Percentiles rank a stretch among this genome's conserved stretches.
phyloP scores from a whole-genome alignment of 2,888 invertebrate species.

The Papilio elwesi region DNA sequence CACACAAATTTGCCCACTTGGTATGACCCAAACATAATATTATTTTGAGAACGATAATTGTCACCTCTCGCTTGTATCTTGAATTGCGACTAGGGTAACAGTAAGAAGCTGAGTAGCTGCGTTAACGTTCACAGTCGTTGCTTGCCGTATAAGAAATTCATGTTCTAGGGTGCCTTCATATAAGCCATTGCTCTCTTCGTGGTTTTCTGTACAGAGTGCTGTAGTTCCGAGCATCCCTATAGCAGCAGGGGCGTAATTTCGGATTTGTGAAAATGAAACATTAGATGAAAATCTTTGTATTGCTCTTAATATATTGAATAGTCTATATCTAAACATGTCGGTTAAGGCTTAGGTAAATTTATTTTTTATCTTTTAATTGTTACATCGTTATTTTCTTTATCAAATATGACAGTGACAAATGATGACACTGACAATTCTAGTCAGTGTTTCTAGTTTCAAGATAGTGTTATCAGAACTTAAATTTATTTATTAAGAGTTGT shows the following conservation, averaged over 20 bases:
- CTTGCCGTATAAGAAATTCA: conserved; percentile 81
- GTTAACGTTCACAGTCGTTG: conserved; percentile 80
- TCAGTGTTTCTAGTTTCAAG: background rate
- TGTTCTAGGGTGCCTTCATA: conserved; percentile 73
- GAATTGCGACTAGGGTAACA: conserved; percentile 80
- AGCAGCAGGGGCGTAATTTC: conserved; percentile 60
- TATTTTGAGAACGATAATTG: conserved; percentile 19
- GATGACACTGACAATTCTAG: conserved; percentile 8
- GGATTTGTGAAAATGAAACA: conserved; percentile 52
- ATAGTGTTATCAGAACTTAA: background rate
- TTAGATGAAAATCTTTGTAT: conserved; percentile 53
- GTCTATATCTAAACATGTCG: conserved; percentile 64
- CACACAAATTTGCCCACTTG: background rate
- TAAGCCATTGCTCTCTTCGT: conserved; percentile 54
- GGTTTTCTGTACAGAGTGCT: conserved; percentile 62
- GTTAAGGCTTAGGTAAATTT: conserved; percentile 23
- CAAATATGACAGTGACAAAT: background rate
- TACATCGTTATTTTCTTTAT: conserved; percentile 17
- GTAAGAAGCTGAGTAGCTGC: conserved; percentile 83
- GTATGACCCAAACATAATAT: conserved; percentile 3
- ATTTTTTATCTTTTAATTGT: conserved; percentile 7
- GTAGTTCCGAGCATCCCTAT: conserved; percentile 60
- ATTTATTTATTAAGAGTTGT: no score
- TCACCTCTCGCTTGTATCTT: conserved; percentile 80
- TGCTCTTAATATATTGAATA: conserved; percentile 58